These are phyloP conservation scores for Rhingia rostrata DNA, from an alignment of 2,888 invertebrate species.

Conservation along the genomic window DNA sequence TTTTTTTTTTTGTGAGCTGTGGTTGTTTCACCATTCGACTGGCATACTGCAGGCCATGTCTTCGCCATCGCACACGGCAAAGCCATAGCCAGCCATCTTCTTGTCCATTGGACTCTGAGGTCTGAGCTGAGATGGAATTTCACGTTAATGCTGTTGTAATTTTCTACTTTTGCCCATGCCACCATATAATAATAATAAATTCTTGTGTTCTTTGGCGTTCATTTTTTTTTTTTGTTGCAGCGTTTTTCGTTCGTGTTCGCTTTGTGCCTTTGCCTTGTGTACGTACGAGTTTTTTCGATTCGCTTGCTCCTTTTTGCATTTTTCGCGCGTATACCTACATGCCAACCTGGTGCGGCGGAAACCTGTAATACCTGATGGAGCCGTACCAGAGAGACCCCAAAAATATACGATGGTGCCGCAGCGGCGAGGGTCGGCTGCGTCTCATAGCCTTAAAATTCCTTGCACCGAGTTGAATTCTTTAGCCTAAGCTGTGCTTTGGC, in stretches of 20 bases:
- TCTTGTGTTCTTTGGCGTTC: slow-evolving; percentile 50
- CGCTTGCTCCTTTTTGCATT: slow-evolving; percentile 63
- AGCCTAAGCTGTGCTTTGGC: slow-evolving; percentile 54
- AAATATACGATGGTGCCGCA: slow-evolving; percentile 26
- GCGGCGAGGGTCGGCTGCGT: slow-evolving; percentile 35
- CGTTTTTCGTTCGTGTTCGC: slow-evolving; percentile 10
- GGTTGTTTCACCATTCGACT: background rate
- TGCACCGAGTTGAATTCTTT: slow-evolving; percentile 68
- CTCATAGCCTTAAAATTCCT: slow-evolving; percentile 63
- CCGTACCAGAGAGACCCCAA: slow-evolving; percentile 44
- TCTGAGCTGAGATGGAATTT: slow-evolving; percentile 54
- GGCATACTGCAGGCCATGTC: slow-evolving; percentile 1
- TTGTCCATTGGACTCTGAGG: slow-evolving; percentile 19
- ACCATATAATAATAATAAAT: slow-evolving; percentile 73
- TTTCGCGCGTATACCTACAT: slow-evolving; percentile 47
- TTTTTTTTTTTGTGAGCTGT: slow-evolving; percentile 5
- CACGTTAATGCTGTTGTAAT: slow-evolving; percentile 69
- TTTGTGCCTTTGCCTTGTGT: slow-evolving; percentile 17
- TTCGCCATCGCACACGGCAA: background rate
- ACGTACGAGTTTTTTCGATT: slow-evolving; percentile 39
- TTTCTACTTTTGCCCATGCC: slow-evolving; percentile 66
- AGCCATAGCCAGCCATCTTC: background rate
- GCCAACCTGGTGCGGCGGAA: slow-evolving; percentile 47
- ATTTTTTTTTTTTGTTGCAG: background rate
- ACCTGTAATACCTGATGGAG: slow-evolving; percentile 69